Base-by-base conservation (phyloP, 2,888 invertebrate species). In the Seladonia tumulorum region DNA sequence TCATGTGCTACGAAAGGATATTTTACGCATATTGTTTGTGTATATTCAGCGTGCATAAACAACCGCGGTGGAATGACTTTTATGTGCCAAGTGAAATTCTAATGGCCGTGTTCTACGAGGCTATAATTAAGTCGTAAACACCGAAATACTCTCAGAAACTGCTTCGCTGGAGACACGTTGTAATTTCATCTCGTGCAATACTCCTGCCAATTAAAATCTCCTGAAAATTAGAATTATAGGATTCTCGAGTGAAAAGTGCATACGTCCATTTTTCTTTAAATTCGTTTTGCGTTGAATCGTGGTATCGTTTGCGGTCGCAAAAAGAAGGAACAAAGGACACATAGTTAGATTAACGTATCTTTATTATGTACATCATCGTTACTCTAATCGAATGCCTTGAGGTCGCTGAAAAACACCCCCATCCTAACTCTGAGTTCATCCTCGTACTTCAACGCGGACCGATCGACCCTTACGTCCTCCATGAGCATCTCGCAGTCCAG, bases 401-500 rank as follows among this genome's bases (percentile, higher is more conserved):
- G 89, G 78, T 91, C 87, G 63, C 79, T 83, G 63, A 91, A 73
- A 47, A 92, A 82, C 78, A 83, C 80, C 68, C 90, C 90, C 77
- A 93, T 92, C 81, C 93, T 93, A 68, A 88, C 88, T 81, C 90
- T 90, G 45, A 94, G 92, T 81, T 93, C 92, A 53, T 91, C 84
- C 60, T 91, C 91, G 81, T 93, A 94, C 76, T 92, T 90, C 12
- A 93, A 81, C n/a, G 91, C 93, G 22, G 93, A 93, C 76, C 91
- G 88, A 79, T 94, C 94, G 22, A 93, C 84, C 39, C 86, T 82
- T n/a, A 93, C 81, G 72, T 94, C 90, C 49, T 91, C 91, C 93
- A 94, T 94, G 72, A 94, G 88, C 45, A 92, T 90, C 82, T 93
- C 91, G 81, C 94, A 94, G 88, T 94, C 93, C 81, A 94, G 91